These are phyloP conservation scores for Anoncus sp. DNA, from an alignment of 2,888 invertebrate species.

Conservation along the genomic window DNA sequence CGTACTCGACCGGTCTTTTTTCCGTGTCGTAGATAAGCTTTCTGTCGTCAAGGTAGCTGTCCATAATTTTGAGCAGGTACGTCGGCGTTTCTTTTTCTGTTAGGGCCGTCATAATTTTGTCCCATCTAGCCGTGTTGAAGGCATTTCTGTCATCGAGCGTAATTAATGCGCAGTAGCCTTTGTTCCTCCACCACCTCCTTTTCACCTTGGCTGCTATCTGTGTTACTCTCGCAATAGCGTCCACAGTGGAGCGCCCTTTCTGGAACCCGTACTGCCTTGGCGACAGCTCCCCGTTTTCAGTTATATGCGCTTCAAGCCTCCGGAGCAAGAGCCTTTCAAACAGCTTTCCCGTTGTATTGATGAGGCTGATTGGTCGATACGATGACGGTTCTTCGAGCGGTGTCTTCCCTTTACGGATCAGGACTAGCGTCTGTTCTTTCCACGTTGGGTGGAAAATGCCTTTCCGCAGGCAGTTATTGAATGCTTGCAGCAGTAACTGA, in stretches of 20 bases:
- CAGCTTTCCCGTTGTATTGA: background rate
- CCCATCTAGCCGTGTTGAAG: slow-evolving; percentile 17
- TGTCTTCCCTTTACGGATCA: background rate
- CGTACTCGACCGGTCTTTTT: background rate
- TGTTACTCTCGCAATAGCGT: slow-evolving; percentile 18
- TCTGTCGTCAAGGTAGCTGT: slow-evolving; percentile 26
- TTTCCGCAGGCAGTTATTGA: background rate
- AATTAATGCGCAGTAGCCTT: slow-evolving; percentile 10
- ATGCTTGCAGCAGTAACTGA: background rate
- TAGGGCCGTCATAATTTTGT: background rate
- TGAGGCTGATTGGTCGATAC: background rate
- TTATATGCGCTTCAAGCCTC: background rate
- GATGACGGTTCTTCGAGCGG: background rate
- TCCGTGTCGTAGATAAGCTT: slow-evolving; percentile 33
- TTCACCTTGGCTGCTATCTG: background rate
- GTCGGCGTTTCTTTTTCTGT: background rate
- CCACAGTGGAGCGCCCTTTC: slow-evolving; percentile 30
- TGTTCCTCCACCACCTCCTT: background rate
- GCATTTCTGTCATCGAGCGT: slow-evolving; percentile 13
- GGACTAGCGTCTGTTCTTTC: background rate
- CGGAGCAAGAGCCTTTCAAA: background rate
- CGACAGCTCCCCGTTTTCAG: slow-evolving; percentile 16
- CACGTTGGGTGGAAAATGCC: background rate
- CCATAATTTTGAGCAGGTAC: background rate
- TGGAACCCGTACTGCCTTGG: slow-evolving; percentile 32